Percentiles rank a stretch among this genome's conserved stretches.
Conservation (phyloP, 2,113 vertebrate species). For the Albula glossodonta region DNA sequence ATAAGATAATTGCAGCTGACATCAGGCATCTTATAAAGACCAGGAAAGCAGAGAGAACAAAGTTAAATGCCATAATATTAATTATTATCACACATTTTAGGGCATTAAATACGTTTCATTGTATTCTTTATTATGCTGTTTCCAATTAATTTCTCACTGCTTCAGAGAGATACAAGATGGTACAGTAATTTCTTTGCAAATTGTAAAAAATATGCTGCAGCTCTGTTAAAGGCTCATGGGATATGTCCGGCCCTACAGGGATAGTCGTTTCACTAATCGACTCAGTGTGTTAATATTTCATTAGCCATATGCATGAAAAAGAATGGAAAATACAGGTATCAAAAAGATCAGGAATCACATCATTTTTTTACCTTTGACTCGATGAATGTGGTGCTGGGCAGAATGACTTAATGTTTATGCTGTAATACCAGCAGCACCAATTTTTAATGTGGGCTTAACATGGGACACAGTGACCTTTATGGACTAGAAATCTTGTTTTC, state of each 20-base stretch:
- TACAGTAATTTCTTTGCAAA: background rate
- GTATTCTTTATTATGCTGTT: background rate
- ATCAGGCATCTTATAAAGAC: background rate
- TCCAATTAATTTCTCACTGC: background rate
- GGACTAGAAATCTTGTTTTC: background rate
- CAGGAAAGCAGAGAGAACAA: background rate
- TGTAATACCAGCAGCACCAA: background rate
- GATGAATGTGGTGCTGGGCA: background rate
- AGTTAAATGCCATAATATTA: background rate
- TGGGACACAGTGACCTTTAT: slow-evolving; percentile 1
- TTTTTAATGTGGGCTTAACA: slow-evolving; percentile 1
- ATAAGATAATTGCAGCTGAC: background rate
- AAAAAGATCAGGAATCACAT: background rate
- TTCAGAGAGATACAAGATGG: background rate
- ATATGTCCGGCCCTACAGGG: background rate
- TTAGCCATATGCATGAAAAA: background rate
- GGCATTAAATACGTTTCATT: background rate
- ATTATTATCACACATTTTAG: background rate
- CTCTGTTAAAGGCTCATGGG: background rate
- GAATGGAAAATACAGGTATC: background rate
- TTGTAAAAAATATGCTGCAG: background rate
- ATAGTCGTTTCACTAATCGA: background rate
- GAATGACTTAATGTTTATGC: background rate
- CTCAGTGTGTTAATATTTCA: background rate
- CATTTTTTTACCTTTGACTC: background rate